A percentile compares a stretch with the other conserved stretches of the same genome.
These are phyloP conservation scores for Achlya flavicornis DNA, from an alignment of 2,888 invertebrate genomes.

Conservation along the genomic window DNA sequence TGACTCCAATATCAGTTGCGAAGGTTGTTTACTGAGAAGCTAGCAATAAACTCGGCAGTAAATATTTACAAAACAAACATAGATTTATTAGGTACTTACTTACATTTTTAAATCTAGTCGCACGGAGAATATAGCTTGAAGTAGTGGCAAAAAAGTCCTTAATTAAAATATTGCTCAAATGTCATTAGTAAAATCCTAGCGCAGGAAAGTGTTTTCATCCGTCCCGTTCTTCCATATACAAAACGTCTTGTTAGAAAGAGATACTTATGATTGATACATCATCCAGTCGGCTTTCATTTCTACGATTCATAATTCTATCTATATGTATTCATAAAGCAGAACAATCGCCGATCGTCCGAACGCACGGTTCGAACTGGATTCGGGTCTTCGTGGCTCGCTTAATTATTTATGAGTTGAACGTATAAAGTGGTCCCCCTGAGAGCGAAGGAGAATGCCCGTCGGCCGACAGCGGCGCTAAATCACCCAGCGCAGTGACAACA, in stretches of 20 bases:
- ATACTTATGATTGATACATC: neutral
- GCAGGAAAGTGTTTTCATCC: no score
- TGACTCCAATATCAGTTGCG: no score
- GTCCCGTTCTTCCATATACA: no score
- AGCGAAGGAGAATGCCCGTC: slow-evolving; percentile 57
- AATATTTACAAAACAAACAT: no score
- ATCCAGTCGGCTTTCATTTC: neutral
- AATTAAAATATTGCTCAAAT: no score
- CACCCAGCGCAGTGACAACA: slow-evolving; percentile 44
- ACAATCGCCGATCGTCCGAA: neutral
- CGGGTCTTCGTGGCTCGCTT: slow-evolving; percentile 28
- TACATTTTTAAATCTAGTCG: no score
- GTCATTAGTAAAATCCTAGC: no score
- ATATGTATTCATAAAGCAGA: neutral
- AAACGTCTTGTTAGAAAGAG: neutral
- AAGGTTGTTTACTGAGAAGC: no score
- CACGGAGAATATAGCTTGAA: no score
- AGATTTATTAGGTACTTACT: no score
- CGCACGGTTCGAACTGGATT: neutral
- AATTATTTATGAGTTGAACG: slow-evolving; percentile 52
- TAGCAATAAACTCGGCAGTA: no score
- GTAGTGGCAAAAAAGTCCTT: no score
- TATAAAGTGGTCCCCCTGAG: slow-evolving; percentile 37
- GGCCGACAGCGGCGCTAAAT: slow-evolving; percentile 55
- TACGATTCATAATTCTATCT: neutral